Evolutionary conservation across 1,140 invertebrate genomes (phyloP).

Genomic region (Anagrus nilaparvatae): DNA sequence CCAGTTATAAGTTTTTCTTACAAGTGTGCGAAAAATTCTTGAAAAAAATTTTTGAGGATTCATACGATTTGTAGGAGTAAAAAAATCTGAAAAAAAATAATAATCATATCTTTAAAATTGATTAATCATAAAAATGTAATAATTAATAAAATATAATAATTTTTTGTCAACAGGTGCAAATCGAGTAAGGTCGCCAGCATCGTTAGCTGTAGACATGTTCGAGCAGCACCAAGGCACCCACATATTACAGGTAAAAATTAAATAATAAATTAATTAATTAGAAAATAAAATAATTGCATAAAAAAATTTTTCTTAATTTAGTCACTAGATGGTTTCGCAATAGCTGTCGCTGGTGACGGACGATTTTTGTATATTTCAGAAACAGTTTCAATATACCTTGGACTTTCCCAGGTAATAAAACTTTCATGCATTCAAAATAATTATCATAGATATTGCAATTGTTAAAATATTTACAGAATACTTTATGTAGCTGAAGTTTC

Average conservation of each 20-base stretch:
- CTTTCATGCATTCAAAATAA: conserved; percentile 29
- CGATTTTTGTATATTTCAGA: conserved; percentile 97
- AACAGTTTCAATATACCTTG: conserved; percentile 97
- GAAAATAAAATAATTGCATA: neutral
- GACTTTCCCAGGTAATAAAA: conserved; percentile 95
- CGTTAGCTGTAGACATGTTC: conserved; percentile 75
- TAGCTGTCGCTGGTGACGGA: conserved; percentile 88
- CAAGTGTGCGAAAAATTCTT: no score
- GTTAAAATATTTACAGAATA: no score
- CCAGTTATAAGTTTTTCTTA: no score
- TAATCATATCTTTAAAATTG: no score
- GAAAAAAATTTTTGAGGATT: no score
- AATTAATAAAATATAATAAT: no score
- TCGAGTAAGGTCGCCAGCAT: conserved; percentile 52
- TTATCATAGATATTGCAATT: no score
- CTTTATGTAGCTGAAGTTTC: no score
- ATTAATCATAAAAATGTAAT: no score
- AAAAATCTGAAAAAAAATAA: no score
- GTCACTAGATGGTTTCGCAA: conserved; percentile 93
- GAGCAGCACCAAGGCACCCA: conserved; percentile 96
- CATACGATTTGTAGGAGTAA: no score
- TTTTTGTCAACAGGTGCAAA: conserved; percentile 54
- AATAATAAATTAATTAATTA: neutral
- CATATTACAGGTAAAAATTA: conserved; percentile 79
- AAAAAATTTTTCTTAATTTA: conserved; percentile 45